Conservation (phyloP, 2,888 invertebrate species). For the Rambutsinella grinnellia region DNA sequence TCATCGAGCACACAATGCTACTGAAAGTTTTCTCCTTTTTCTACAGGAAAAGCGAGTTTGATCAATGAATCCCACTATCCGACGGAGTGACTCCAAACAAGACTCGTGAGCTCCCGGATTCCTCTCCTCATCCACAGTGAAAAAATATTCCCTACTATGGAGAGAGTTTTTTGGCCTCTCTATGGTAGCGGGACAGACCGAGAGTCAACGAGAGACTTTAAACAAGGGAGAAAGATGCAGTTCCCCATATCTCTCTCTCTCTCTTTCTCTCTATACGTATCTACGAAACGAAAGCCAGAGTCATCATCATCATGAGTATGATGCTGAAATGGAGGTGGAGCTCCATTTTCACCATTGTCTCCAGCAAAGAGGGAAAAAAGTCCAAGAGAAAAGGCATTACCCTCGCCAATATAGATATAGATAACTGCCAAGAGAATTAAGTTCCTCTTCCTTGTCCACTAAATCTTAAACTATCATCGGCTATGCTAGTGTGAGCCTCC, state of each 20-base stretch:
- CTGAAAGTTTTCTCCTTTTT: no score
- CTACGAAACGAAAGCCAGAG: not conserved
- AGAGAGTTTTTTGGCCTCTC: slow-evolving; percentile 44
- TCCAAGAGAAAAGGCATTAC: no score
- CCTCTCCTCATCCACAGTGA: slow-evolving; percentile 30
- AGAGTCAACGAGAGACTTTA: slow-evolving; percentile 29
- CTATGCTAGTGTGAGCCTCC: no score
- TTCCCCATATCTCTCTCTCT: not conserved
- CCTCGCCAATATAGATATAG: no score
- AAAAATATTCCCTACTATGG: slow-evolving; percentile 49
- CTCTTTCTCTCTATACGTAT: no score
- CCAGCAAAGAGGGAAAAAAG: no score
- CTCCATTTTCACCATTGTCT: slow-evolving; percentile 32
- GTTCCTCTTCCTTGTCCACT: not conserved
- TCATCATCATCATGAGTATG: slow-evolving; percentile 30
- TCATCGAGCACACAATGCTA: no score
- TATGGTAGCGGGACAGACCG: slow-evolving; percentile 30
- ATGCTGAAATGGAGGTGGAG: slow-evolving; percentile 52
- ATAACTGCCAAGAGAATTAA: not conserved
- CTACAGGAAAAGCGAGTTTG: slow-evolving; percentile 38
- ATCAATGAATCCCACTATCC: slow-evolving; percentile 57
- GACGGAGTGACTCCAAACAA: slow-evolving; percentile 34
- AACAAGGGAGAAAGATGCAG: slow-evolving; percentile 24
- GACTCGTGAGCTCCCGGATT: slow-evolving; percentile 55
- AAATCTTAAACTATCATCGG: not conserved